Evolutionary conservation across 2,888 invertebrate species (phyloP).

Genomic region (Ectemnius cavifrons): DNA sequence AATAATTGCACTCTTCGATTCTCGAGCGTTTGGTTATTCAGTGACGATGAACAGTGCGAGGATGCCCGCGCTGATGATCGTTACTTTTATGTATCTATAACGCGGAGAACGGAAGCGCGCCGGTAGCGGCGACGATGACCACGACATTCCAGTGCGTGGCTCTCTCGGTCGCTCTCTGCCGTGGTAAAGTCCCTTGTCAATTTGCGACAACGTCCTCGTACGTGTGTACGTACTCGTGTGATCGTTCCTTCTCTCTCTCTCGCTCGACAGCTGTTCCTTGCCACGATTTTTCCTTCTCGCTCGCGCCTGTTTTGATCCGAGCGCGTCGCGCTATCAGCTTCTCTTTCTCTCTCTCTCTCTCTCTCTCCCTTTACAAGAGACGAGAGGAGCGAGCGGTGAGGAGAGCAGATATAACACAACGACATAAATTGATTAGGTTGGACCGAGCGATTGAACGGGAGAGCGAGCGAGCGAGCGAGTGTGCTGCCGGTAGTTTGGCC

Average conservation of each 20-base stretch:
- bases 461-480: too few relatives aligned
- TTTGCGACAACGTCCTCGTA: slow-evolving; percentile 44
- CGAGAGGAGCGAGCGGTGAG: slow-evolving; percentile 34
- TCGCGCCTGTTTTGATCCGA: slow-evolving; percentile 31
- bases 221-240: not conserved
- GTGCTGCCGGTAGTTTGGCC: slow-evolving; percentile 60
- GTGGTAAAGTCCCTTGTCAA: slow-evolving; percentile 44
- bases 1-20: not conserved
- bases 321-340: slow-evolving; percentile 22
- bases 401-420: slow-evolving; percentile 57
- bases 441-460: slow-evolving; percentile 57
- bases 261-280: slow-evolving; percentile 26
- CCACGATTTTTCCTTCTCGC: slow-evolving; percentile 14
- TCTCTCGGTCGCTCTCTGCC: slow-evolving; percentile 39
- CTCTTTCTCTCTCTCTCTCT: slow-evolving; percentile 22
- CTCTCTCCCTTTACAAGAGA: slow-evolving; percentile 27
- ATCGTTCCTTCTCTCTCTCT: slow-evolving; percentile 35
- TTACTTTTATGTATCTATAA: slow-evolving; percentile 76
- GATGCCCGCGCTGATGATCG: slow-evolving; percentile 13
- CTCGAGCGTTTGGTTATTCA: not conserved
- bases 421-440: slow-evolving; percentile 77
- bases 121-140: slow-evolving; percentile 60
- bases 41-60: not conserved
- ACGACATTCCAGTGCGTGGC: slow-evolving; percentile 55
- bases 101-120: slow-evolving; percentile 76